Conservation (phyloP, 1,140 invertebrate species). For the Drosophila sucinea region DNA sequence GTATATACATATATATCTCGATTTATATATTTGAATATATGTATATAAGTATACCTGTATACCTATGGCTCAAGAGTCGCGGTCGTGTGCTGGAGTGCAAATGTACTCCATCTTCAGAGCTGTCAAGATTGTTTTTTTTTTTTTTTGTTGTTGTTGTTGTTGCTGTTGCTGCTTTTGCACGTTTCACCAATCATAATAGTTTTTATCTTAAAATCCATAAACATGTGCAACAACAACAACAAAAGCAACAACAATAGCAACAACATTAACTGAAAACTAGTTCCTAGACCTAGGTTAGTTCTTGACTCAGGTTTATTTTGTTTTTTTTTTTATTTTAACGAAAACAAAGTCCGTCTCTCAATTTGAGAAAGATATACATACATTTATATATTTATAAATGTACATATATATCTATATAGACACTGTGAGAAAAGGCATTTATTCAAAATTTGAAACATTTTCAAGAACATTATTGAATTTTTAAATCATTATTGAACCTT, state of each 20-base stretch:
- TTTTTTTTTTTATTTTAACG: not conserved
- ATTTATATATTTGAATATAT: slow-evolving; percentile 2
- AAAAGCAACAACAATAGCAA: slow-evolving; percentile 41
- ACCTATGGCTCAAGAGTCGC: slow-evolving; percentile 6
- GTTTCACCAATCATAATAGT: slow-evolving; percentile 73
- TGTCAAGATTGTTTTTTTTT: slow-evolving; percentile 53
- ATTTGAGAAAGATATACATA: slow-evolving; percentile 21
- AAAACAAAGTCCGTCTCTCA: slow-evolving; percentile 43
- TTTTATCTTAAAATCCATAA: slow-evolving; percentile 74
- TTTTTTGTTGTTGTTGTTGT: slow-evolving; percentile 10
- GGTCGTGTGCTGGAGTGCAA: slow-evolving; percentile 59
- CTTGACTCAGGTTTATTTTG: slow-evolving; percentile 28
- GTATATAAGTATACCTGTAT: not conserved
- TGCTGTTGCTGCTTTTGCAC: slow-evolving; percentile 50
- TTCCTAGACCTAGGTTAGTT: slow-evolving; percentile 80
- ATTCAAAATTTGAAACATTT: too few relatives aligned
- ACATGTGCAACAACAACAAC: slow-evolving; percentile 69
- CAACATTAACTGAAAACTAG: slow-evolving; percentile 48
- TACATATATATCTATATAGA: not conserved
- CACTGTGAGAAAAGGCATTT: slow-evolving; percentile 26
- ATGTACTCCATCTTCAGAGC: slow-evolving; percentile 50
- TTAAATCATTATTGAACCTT: too few relatives aligned
- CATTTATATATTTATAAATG: not conserved
- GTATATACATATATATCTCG: not conserved
- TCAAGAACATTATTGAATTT: too few relatives aligned